phyloP scores from a whole-genome alignment of 2,113 vertebrate genomes.

The Pterocles orientalis region DNA sequence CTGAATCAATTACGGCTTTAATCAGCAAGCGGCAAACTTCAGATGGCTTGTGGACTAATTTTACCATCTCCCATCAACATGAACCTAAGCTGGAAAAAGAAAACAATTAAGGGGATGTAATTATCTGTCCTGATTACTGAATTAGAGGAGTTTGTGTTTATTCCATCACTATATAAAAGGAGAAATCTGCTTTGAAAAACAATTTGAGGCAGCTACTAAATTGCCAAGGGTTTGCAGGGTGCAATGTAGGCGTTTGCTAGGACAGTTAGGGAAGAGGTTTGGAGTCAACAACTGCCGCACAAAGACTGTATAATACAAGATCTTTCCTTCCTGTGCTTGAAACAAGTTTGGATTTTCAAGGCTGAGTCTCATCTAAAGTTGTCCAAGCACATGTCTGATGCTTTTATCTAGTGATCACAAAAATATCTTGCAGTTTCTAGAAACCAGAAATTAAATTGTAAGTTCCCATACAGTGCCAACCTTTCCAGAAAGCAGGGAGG shows the following conservation, averaged over 20 bases:
- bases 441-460: neutral
- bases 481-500: neutral
- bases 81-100: constrained; percentile 72
- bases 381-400: accelerated
- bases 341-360: neutral
- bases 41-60: constrained; percentile 75
- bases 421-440: neutral
- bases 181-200: constrained; percentile 35
- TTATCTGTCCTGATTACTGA: constrained; percentile 78
- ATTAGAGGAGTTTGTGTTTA: constrained; percentile 70
- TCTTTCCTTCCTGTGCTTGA: neutral
- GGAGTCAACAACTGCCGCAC: neutral
- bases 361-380: neutral
- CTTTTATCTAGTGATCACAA: neutral
- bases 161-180: constrained; percentile 39
- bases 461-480: neutral
- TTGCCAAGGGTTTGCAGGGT: neutral
- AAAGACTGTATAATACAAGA: neutral
- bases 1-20: constrained; percentile 79
- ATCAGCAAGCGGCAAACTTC: constrained; percentile 78
- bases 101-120: constrained; percentile 74
- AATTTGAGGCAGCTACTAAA: constrained; percentile 6
- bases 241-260: neutral
- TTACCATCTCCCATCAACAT: constrained; percentile 70
- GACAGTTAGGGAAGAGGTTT: neutral